Evolutionary conservation across 2,888 invertebrate genomes (phyloP).

Genomic region (Thymelicus acteon): DNA sequence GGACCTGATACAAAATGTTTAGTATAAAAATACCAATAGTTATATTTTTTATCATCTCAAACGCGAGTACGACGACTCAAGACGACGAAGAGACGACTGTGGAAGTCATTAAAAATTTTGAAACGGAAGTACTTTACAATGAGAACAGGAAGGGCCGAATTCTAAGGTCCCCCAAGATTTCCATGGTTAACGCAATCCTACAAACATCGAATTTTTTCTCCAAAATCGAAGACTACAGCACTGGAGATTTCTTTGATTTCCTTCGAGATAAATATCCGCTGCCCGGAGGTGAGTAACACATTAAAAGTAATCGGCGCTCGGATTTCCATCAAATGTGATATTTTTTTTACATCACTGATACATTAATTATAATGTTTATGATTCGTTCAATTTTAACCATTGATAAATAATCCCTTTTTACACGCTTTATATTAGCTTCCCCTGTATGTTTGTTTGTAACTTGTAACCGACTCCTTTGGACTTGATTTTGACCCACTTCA

Average conservation of each 20-base stretch:
- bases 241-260: constrained; percentile 62
- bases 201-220: constrained; percentile 53
- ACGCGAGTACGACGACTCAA: constrained; percentile 22
- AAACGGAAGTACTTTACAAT: background rate
- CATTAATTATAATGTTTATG: too few species aligned
- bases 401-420: too few species aligned
- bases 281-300: constrained; percentile 61
- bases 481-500: too few species aligned
- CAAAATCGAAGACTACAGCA: constrained; percentile 13
- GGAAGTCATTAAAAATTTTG: constrained; percentile 39
- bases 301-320: background rate
- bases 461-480: too few species aligned
- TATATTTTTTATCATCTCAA: constrained; percentile 11
- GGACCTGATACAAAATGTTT: constrained; percentile 8
- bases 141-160: constrained; percentile 46
- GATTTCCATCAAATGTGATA: too few species aligned
- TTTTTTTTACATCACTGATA: too few species aligned
- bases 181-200: constrained; percentile 57
- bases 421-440: too few species aligned
- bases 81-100: constrained; percentile 46
- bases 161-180: constrained; percentile 52
- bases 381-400: too few species aligned
- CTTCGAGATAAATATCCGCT: constrained; percentile 65
- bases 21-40: background rate
- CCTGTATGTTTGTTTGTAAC: too few species aligned